These are phyloP conservation scores for Hermaeophaga mercurialis DNA, from an alignment of 2,888 invertebrate species.

Conservation along the genomic window DNA sequence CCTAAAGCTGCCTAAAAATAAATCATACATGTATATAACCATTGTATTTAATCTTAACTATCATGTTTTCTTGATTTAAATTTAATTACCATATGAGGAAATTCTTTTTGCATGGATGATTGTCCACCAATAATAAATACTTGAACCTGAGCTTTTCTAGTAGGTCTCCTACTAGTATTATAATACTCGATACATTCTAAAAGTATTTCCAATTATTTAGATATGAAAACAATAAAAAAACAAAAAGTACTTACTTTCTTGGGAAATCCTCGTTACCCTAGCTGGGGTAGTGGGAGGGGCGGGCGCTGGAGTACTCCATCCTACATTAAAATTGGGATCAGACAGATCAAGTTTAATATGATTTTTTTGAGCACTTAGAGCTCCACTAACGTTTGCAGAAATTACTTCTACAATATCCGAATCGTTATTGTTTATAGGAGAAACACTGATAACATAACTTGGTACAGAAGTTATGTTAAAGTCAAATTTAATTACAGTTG, in stretches of 20 bases:
- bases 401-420: conserved; percentile 23
- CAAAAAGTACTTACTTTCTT: conserved; percentile 29
- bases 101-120: conserved; percentile 45
- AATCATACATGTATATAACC: too few species aligned
- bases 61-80: too few species aligned
- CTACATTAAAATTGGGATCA: conserved; percentile 25
- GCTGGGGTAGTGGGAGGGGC: neutral
- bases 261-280: conserved; percentile 16
- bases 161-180: conserved; percentile 21
- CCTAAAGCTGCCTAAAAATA: conserved; percentile 49
- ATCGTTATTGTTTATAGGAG: conserved; percentile 10
- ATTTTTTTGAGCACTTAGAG: neutral
- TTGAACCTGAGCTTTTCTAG: conserved; percentile 26
- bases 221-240: conserved; percentile 13
- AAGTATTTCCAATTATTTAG: neutral
- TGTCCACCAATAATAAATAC: conserved; percentile 45
- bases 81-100: conserved; percentile 53
- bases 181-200: conserved; percentile 42
- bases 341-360: conserved; percentile 28
- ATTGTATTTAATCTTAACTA: too few species aligned
- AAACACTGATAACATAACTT: conserved; percentile 8
- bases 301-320: conserved; percentile 11
- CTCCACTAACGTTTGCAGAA: neutral
- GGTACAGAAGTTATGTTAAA: conserved; percentile 25
- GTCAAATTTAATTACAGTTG: conserved; percentile 27